phyloP scores from a whole-genome alignment of 2,113 vertebrate species.

The Ochotona curzoniae region DNA sequence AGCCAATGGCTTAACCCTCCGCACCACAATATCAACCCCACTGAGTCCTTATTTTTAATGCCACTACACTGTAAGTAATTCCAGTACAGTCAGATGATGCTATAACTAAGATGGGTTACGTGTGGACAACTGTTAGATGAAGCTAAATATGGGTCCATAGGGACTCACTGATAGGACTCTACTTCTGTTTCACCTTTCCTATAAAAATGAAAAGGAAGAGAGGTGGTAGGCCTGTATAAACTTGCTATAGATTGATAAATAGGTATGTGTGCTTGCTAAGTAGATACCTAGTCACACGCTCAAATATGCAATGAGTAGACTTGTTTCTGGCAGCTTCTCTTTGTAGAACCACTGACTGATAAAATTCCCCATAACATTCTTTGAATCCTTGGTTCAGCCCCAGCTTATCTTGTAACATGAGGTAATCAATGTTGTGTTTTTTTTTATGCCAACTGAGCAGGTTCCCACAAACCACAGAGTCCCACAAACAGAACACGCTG shows the following conservation, averaged over 20 bases:
- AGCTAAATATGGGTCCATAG: background rate
- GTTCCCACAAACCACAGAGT: background rate
- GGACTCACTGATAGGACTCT: conserved; percentile 10
- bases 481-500: background rate
- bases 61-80: conserved; percentile 18
- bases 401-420: background rate
- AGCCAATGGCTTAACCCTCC: no score
- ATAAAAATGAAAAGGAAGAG: background rate
- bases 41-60: background rate
- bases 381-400: background rate
- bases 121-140: conserved; percentile 25
- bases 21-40: no score
- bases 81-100: background rate
- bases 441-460: background rate
- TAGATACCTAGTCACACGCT: background rate
- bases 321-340: background rate
- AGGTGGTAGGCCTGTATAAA: background rate
- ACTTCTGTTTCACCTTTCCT: conserved; percentile 20
- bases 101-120: background rate
- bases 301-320: background rate
- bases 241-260: background rate
- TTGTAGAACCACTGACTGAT: background rate
- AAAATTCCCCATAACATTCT: background rate
- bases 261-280: background rate
- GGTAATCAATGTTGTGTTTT: background rate